phyloP scores from a whole-genome alignment of 2,888 invertebrate genomes.

The Harpagoxenus sublaevis region DNA sequence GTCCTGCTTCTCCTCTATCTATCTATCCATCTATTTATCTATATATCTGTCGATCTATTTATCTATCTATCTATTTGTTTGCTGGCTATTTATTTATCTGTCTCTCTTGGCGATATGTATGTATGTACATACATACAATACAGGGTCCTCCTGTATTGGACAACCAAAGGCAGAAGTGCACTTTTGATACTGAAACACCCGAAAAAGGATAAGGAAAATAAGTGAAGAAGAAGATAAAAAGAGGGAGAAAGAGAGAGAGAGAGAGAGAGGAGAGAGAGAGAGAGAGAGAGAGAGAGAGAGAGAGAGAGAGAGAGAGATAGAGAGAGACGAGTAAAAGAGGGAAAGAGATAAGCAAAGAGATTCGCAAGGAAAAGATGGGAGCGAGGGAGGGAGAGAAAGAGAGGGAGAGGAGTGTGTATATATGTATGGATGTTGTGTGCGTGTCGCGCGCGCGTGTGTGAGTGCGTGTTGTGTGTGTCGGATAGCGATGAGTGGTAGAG shows the following conservation, averaged over 20 bases:
- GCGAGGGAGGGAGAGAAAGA: background rate
- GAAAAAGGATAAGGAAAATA: background rate
- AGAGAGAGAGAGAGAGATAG: constrained; percentile 7
- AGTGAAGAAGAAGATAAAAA: background rate
- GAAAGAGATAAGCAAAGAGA: background rate
- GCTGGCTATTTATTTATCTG: background rate
- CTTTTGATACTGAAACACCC: background rate
- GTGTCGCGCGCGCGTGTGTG: background rate
- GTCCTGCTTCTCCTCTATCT: background rate
- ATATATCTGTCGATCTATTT: background rate
- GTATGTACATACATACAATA: background rate
- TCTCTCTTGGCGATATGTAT: background rate
- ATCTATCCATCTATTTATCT: background rate
- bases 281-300: constrained; percentile 20
- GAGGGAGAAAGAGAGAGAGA: background rate
- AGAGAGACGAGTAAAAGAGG: background rate
- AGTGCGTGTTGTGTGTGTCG: background rate
- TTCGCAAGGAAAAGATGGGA: constrained; percentile 9
- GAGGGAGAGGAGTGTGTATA: background rate
- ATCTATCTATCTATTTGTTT: background rate
- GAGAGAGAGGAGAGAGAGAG: background rate
- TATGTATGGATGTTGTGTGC: background rate
- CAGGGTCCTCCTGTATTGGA: background rate
- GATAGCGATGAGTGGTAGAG: constrained; percentile 46
- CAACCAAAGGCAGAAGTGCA: background rate